Evolutionary conservation across 2,888 invertebrate genomes (phyloP), one percentile per base, ranked within the genome.

Genomic region (Lasioglossum leucozonium): DNA sequence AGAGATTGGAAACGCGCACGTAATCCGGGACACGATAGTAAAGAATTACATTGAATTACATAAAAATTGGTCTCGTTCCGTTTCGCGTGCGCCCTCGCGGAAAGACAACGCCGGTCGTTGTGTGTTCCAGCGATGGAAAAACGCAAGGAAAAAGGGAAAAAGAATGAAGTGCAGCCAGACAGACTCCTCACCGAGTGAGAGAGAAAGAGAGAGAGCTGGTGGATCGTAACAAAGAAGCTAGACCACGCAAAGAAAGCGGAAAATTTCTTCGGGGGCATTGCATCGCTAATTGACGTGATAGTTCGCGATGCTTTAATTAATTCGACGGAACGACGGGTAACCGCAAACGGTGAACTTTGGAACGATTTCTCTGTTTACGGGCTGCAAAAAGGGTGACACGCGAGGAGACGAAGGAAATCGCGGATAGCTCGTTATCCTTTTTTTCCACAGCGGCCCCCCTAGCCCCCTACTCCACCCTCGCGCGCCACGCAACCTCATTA

Each of bases 211-310:
- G 16, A 26, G 37, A 55, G 13, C 58, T n/a, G 40, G 16, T 10
- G 34, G 42, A 10, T 30, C 34, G 65, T 42, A 77, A 82, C 75
- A 67, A 75, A 77, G 69, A 26, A 42, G 69, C 62, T 55, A 71
- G 71, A 77, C 37, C 65, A 13, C 47, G 51, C 73, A 40, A 44
- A 82, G 84, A 89, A 92, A 90, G 88, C 87, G 93, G 92, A 93
- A 93, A 92, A 88, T 92, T 93, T 90, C 89, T 87, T 88, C 89
- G 91, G 88, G 91, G 90, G 91, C 91, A 92, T 91, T 91, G 93
- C 90, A 90, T 92, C 89, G 91, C 91, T 92, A 92, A 93, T 92
- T 92, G 90, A 84, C 86, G 87, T 90, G 91, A 91, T 91, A 90
- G 90, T 91, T 90, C 40, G 86, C 87, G 26, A 11, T 4, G 85